Base-by-base conservation (phyloP, 2,888 invertebrate genomes). In the Polyommatus icarus region DNA sequence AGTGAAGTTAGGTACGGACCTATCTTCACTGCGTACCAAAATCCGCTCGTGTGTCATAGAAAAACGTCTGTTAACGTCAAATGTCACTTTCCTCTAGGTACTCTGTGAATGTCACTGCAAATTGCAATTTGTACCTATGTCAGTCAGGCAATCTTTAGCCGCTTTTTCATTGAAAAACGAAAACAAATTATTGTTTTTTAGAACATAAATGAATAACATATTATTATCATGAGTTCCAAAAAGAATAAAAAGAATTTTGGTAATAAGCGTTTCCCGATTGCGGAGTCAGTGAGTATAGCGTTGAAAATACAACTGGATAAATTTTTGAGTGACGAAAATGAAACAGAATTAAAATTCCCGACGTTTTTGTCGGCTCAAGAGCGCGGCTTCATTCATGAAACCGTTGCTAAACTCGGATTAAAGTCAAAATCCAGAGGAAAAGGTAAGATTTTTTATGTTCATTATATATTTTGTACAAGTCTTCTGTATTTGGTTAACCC, bases 341-440 rank as follows among this genome's bases (percentile, higher is more conserved):
- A 93, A 80, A 93, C 92, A 0, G 94, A 94, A 81, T 87, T 94
- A 12, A 91, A 95, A 84, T 97, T 97, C 87, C 97, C 97, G 4
- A 95, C 96, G 3, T 97, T 96, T 71, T 92, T 98, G 79, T 96
- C 96, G 15, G 96, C 97, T 12, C 95, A 96, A 81, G 97, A 98
- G 88, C 94, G 98, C 82, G 97, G 97, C 15, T 98, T 97, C 85
- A 95, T 98, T 80, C 98, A 98, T 87, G 94, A 96, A 81, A 94
- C 96, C 46, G 96, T 96, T 71, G 94, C 94, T 75, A 94, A 95
- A 81, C 89, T 96, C 81, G 97, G 97, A 7, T 90, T 98, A 50
- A 96, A 96, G 85, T 97, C 97, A 2, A 97, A 97, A 91, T 98
- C 97, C 84, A 95, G 96, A 91, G 98, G 98, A 94, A 97, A 95